Evolutionary conservation across 2,888 invertebrate species (phyloP).

Genomic region (Phortica magna): DNA sequence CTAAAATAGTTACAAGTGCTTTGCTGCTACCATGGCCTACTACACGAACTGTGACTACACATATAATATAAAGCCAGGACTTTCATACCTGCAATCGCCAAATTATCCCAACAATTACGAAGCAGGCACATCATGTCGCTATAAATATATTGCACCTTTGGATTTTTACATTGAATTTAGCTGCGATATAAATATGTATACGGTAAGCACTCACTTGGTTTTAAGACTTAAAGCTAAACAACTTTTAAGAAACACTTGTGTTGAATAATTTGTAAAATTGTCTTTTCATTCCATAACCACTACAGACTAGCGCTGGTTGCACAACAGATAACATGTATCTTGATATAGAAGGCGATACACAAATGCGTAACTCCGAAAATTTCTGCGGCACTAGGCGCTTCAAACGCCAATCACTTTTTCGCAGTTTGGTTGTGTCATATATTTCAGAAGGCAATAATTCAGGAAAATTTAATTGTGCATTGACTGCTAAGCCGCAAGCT

Average conservation of each 20-base stretch:
- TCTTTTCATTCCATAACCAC: not conserved
- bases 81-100: slow-evolving; percentile 69
- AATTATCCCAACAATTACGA: slow-evolving; percentile 69
- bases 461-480: slow-evolving; percentile 67
- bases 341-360: slow-evolving; percentile 68
- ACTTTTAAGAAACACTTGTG: not conserved
- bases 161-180: slow-evolving; percentile 63
- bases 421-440: slow-evolving; percentile 66
- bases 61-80: slow-evolving; percentile 54
- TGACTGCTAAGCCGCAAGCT: slow-evolving; percentile 53
- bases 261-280: not conserved
- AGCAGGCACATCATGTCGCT: slow-evolving; percentile 72
- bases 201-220: slow-evolving; percentile 53
- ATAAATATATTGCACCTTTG: slow-evolving; percentile 67
- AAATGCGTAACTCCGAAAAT: slow-evolving; percentile 65
- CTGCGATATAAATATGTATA: slow-evolving; percentile 64
- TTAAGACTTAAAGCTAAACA: no score
- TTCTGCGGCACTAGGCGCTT: slow-evolving; percentile 70
- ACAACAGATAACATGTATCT: slow-evolving; percentile 72
- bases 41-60: slow-evolving; percentile 68
- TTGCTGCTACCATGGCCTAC: slow-evolving; percentile 39
- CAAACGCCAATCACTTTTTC: slow-evolving; percentile 60
- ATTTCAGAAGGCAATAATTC: slow-evolving; percentile 53
- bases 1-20: not conserved
- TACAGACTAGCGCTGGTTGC: slow-evolving; percentile 56